Evolutionary conservation across 2,113 vertebrate genomes (phyloP).

Genomic region (Pavo muticus): DNA sequence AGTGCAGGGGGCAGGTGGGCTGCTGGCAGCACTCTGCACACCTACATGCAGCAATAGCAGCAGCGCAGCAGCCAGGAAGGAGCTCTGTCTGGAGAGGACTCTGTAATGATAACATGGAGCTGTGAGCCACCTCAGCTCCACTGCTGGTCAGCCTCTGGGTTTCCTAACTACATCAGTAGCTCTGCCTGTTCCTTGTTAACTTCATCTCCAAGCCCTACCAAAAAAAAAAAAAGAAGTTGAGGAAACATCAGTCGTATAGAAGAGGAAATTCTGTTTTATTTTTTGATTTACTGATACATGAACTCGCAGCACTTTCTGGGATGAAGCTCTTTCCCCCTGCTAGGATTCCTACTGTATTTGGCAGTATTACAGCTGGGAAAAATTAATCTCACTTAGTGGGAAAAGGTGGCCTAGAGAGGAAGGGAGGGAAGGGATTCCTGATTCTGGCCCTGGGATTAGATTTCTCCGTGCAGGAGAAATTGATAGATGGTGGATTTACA

Average conservation of each 20-base stretch:
- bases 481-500: slow-evolving; percentile 55
- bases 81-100: accelerated
- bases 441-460: slow-evolving; percentile 31
- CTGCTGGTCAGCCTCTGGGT: slow-evolving; percentile 30
- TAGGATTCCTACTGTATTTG: background rate
- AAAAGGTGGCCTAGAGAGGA: slow-evolving; percentile 20
- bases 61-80: accelerated
- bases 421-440: slow-evolving; percentile 35
- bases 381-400: slow-evolving; percentile 39
- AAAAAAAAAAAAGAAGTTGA: background rate
- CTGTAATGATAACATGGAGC: accelerated
- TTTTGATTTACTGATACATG: slow-evolving; percentile 10
- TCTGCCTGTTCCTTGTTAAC: slow-evolving; percentile 53
- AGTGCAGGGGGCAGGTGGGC: too few species aligned
- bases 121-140: background rate
- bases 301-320: background rate
- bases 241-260: background rate
- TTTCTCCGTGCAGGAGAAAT: slow-evolving; percentile 25
- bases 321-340: background rate
- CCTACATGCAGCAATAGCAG: accelerated
- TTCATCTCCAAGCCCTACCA: slow-evolving; percentile 9
- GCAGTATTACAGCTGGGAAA: slow-evolving; percentile 8
- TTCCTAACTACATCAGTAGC: slow-evolving; percentile 26
- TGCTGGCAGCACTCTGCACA: accelerated
- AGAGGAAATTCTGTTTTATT: slow-evolving; percentile 11